phyloP scores from a whole-genome alignment of 2,113 vertebrate genomes.

The Myodes glareolus region DNA sequence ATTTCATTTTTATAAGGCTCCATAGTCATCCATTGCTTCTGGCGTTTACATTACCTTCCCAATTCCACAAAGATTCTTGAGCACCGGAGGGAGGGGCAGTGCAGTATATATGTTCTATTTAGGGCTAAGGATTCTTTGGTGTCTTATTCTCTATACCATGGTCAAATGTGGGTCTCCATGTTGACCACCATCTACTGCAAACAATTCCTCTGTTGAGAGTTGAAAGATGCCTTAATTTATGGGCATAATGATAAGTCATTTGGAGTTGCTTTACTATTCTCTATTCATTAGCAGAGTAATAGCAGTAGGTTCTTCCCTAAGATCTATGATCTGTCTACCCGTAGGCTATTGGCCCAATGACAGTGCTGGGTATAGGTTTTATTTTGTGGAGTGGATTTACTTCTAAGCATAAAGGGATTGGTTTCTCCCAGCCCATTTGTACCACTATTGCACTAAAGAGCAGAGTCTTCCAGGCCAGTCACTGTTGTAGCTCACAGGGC shows the following conservation, averaged over 20 bases:
- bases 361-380: not conserved
- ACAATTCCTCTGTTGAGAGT: not conserved
- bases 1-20: not conserved
- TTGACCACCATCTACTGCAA: not conserved
- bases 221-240: not conserved
- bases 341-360: not conserved
- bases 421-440: not conserved
- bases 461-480: not conserved
- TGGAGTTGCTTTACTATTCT: not conserved
- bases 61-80: not conserved
- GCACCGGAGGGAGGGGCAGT: not conserved
- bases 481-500: not conserved
- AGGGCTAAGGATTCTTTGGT: not conserved
- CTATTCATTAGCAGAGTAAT: not conserved
- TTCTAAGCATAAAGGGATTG: not conserved
- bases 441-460: not conserved
- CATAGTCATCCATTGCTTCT: not conserved
- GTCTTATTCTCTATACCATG: not conserved
- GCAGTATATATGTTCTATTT: not conserved
- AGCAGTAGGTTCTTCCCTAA: not conserved
- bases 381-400: not conserved
- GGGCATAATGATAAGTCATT: not conserved
- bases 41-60: not conserved
- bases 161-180: not conserved
- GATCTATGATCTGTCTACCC: not conserved